Evolutionary conservation across 2,113 vertebrate genomes (phyloP).

Genomic region (Phylloscopus trochiloides): DNA sequence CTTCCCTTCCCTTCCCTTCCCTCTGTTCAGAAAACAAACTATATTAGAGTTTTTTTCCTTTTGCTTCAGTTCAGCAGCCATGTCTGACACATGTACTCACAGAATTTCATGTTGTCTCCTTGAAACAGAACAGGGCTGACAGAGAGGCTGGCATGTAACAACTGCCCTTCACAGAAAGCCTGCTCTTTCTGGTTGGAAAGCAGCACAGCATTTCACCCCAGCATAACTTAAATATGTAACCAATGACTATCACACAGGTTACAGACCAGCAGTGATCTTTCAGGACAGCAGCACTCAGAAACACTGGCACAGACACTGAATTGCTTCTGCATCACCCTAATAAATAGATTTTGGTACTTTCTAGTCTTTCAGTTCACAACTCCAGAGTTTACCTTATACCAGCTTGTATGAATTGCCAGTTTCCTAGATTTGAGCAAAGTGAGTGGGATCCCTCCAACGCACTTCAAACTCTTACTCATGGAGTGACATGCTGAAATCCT

Average conservation of each 20-base stretch:
- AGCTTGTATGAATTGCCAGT: not conserved
- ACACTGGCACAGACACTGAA: not conserved
- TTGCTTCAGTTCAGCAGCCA: not conserved
- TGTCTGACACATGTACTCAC: not conserved
- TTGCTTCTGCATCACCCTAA: not conserved
- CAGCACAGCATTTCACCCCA: not conserved
- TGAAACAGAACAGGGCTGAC: not conserved
- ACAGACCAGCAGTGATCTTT: not conserved
- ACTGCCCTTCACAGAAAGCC: not conserved
- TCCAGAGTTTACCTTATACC: not conserved
- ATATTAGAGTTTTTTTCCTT: not conserved
- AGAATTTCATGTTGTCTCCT: not conserved
- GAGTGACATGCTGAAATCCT: not conserved
- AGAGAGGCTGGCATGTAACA: not conserved
- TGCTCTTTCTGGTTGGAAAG: not conserved
- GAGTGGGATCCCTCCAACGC: not conserved
- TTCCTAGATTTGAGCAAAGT: not conserved
- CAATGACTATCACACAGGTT: not conserved
- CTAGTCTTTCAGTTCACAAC: not conserved
- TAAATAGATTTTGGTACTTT: not conserved
- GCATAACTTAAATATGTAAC: not conserved
- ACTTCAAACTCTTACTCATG: not conserved
- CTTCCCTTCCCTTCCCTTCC: not conserved
- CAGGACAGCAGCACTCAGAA: not conserved
- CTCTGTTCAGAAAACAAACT: not conserved